phyloP scores from a whole-genome alignment of 2,888 invertebrate species.

The Tenthredo scrophulariae region DNA sequence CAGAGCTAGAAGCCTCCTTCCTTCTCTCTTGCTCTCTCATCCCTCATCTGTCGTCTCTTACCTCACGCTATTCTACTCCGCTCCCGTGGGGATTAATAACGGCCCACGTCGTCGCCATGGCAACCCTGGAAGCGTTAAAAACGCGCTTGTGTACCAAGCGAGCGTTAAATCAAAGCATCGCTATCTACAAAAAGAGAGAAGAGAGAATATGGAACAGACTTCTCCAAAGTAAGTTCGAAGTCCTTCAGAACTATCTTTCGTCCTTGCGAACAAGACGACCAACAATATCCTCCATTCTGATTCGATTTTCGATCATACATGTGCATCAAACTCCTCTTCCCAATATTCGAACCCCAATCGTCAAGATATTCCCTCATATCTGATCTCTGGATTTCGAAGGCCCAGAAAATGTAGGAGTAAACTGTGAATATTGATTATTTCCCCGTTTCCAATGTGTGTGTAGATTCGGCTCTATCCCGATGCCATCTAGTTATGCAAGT shows the following conservation, averaged over 20 bases:
- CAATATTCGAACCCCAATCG: neutral
- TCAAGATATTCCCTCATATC: neutral
- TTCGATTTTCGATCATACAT: neutral
- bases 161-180: slow-evolving; percentile 53
- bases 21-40: slow-evolving; percentile 52
- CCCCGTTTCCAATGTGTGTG: slow-evolving; percentile 64
- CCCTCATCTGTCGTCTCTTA: slow-evolving; percentile 53
- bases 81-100: slow-evolving; percentile 74
- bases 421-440: slow-evolving; percentile 76
- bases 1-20: slow-evolving; percentile 59
- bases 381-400: neutral
- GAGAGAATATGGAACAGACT: slow-evolving; percentile 5
- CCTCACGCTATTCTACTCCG: slow-evolving; percentile 66
- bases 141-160: slow-evolving; percentile 57
- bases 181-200: slow-evolving; percentile 31
- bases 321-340: neutral
- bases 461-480: slow-evolving; percentile 70
- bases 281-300: neutral
- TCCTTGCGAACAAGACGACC: neutral
- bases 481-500: slow-evolving; percentile 75
- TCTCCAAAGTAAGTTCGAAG: neutral
- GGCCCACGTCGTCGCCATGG: slow-evolving; percentile 74
- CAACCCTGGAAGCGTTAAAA: slow-evolving; percentile 70
- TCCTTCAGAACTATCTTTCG: neutral
- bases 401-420: neutral